phyloP scores from a whole-genome alignment of 2,797 vertebrate species.

The Vultur gryphus region DNA sequence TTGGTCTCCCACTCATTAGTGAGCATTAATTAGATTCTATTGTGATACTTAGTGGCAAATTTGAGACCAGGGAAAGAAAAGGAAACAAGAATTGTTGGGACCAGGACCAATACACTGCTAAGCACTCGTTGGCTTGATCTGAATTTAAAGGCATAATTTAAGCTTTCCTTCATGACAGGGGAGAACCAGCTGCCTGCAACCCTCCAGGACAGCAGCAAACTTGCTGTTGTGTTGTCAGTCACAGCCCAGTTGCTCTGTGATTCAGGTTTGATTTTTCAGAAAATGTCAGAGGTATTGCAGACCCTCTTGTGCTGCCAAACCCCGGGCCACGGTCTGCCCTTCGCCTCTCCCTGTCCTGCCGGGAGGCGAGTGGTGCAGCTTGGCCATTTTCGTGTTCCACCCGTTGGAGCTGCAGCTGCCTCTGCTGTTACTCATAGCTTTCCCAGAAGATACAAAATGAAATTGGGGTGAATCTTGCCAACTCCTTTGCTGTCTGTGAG shows the following conservation, averaged over 20 bases:
- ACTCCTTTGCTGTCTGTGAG: neutral
- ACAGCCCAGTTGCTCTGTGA: neutral
- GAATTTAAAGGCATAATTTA: neutral
- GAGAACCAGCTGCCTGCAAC: neutral
- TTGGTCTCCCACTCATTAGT: conserved; percentile 39
- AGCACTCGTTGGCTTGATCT: neutral
- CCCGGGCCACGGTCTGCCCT: neutral
- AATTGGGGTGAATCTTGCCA: neutral
- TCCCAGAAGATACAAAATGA: neutral
- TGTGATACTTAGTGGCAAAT: neutral
- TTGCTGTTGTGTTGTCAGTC: neutral
- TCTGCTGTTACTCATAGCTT: neutral
- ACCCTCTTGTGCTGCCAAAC: neutral
- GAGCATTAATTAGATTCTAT: conserved; percentile 35
- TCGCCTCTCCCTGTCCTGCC: accelerated
- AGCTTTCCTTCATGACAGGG: neutral
- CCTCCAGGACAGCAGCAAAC: accelerated
- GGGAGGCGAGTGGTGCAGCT: neutral
- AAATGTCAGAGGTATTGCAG: neutral
- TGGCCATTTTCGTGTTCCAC: accelerated
- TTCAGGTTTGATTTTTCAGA: neutral
- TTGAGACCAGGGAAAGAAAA: neutral
- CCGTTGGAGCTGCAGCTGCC: neutral
- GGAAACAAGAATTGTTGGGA: neutral
- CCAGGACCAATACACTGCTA: neutral